These are phyloP conservation scores for Eulithis testata DNA, from an alignment of 2,888 invertebrate species.

Conservation along the genomic window DNA sequence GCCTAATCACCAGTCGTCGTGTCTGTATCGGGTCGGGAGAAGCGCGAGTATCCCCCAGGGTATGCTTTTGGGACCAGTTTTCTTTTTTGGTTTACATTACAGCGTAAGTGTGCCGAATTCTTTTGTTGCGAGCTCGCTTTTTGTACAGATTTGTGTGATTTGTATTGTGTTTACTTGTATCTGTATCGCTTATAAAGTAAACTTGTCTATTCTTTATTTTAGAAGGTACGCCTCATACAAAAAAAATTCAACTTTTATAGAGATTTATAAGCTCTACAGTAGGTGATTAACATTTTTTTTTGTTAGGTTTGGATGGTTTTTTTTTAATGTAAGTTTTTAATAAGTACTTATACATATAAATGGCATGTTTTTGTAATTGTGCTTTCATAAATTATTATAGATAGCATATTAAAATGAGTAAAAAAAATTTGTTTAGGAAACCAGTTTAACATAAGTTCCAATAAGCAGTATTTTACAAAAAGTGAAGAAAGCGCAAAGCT, in stretches of 20 bases:
- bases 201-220: constrained; percentile 22
- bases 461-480: constrained; percentile 36
- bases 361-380: no score
- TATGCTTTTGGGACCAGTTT: constrained; percentile 82
- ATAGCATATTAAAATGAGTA: no score
- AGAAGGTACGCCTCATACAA: background rate
- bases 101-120: constrained; percentile 82
- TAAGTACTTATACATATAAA: no score
- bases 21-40: constrained; percentile 80
- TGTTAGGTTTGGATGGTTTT: no score
- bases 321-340: no score
- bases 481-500: constrained; percentile 67
- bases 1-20: constrained; percentile 85
- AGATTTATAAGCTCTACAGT: no score
- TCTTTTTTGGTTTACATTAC: constrained; percentile 84
- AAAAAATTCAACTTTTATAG: no score
- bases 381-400: no score
- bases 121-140: constrained; percentile 76
- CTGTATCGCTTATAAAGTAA: constrained; percentile 45
- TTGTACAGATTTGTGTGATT: constrained; percentile 74
- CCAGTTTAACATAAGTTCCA: constrained; percentile 18
- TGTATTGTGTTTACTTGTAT: constrained; percentile 66
- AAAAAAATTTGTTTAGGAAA: background rate
- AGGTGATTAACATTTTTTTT: no score
- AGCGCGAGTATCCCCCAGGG: constrained; percentile 79